Base-by-base conservation (phyloP, 2,888 invertebrate species). In the Opisthograptis luteolata region DNA sequence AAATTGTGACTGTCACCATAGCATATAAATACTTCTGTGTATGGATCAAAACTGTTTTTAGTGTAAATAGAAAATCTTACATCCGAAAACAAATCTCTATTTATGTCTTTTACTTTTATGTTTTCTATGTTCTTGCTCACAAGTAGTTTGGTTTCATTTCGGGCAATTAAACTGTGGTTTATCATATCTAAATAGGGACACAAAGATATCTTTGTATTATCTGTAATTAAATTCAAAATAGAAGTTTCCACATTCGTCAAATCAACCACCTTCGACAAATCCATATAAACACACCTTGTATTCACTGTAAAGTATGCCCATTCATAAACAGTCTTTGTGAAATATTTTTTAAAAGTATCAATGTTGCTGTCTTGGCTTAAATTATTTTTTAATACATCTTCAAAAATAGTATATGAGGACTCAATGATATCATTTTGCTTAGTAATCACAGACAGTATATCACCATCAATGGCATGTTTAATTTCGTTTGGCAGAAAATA, bases 181-280 rank as follows among this genome's bases (percentile, higher is more conserved):
- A 98, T 95, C 87, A 98, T 93, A 80, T 98, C 98, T 51, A 98
- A 88, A 76, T 95, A 96, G 0, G 98, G 98, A 55, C 96, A 97
- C 36, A 98, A 80, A 3, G 97, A 97, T 82, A 94, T 92, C 58
- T 92, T 92, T 15, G 93, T 92, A 60, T 92, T 91, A 76, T 94
- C 94, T 57, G 79, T 83, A 49, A 94, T 78, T 19, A 92, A 55
- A 56, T 71, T 75, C 17, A 85, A 70, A 14, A 87, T 68, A 12
- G 86, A 70, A 51, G 78, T 74, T 19, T 91, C 70, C 36, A 88
- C 76, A 40, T 91, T 82, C 52, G 81, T 73, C 25, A 93, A 70
- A 66, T 90, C 80, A 31, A 90, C 66, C 8, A 90, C 58, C 61
- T 86, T 87, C 5, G 82, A 76, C 56, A 90, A 72, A 69, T 94